Evolutionary conservation across 2,888 invertebrate species (phyloP).

Genomic region (Mechanitis messenoides): DNA sequence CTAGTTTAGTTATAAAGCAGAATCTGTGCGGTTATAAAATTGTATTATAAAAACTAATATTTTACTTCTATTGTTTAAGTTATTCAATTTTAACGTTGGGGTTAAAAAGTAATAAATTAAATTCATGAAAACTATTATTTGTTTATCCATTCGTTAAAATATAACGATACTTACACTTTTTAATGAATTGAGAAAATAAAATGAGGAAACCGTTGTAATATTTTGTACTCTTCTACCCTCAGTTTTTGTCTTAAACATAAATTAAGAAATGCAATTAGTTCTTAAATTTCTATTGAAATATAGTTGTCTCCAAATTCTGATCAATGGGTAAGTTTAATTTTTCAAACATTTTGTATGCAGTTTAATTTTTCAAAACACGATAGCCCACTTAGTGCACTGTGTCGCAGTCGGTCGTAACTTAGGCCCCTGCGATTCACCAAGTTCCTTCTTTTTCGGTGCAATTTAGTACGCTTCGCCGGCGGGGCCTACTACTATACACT

Average conservation of each 20-base stretch:
- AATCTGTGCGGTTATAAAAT: slow-evolving; percentile 18
- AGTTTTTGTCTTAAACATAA: too few species aligned
- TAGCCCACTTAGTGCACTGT: slow-evolving; percentile 71
- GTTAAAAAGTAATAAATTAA: too few species aligned
- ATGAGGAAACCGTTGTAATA: too few species aligned
- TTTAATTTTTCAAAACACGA: slow-evolving; percentile 67
- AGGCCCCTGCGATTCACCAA: slow-evolving; percentile 65
- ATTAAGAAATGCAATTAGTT: too few species aligned
- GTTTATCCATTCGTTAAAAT: too few species aligned
- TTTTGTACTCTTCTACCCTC: too few species aligned
- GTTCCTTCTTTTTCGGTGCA: slow-evolving; percentile 66
- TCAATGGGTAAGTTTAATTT: slow-evolving; percentile 51
- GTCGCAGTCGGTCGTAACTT: slow-evolving; percentile 66
- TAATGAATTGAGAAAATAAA: too few species aligned
- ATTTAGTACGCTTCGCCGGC: slow-evolving; percentile 63
- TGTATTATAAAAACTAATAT: slow-evolving; percentile 17
- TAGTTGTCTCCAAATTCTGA: slow-evolving; percentile 57
- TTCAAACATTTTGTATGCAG: slow-evolving; percentile 51
- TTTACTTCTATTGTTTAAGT: too few species aligned
- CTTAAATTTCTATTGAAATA: slow-evolving; percentile 10
- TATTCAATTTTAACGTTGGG: too few species aligned
- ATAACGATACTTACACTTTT: too few species aligned
- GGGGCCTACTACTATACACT: slow-evolving; percentile 53
- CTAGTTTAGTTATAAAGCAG: slow-evolving; percentile 44
- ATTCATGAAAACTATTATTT: too few species aligned